Evolutionary conservation across 2,888 invertebrate genomes (phyloP), one percentile per base, ranked within the genome.

Genomic region (Alloscopus bannaensis): DNA sequence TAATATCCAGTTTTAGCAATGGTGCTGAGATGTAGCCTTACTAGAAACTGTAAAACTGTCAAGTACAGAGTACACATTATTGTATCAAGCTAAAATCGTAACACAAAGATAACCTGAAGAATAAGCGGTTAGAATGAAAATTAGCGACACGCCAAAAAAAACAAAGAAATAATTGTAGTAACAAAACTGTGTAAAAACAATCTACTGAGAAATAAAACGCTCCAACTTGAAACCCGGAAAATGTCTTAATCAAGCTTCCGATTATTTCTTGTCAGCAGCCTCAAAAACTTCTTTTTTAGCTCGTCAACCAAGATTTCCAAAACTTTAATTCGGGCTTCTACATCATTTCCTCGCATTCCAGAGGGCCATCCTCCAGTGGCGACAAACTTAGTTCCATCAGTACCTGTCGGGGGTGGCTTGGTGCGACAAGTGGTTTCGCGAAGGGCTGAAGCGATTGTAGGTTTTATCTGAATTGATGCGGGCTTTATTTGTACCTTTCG

Each of bases 1-100:
- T n/a, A n/a, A 11, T 60, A 68, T 68, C 66, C 50, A 28, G 72
- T 62, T 72, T 64, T 71, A 62, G 71, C 71, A 50, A 62, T 28
- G 50, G 52, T 71, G 72, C 72, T 72, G 47, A 64, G 72, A 72
- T 55, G 72, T 72, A 72, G 72, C 72, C 72, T 72, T 72, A 72
- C 57, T 70, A 59, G 45, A 59, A 70, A n/a, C n/a, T n/a, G n/a
- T n/a, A n/a, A n/a, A n/a, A n/a, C n/a, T n/a, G n/a, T n/a, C n/a
- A n/a, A n/a, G n/a, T n/a, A n/a, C 24, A 24, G 29, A 70, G 16
- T 28, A 18, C 26, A 50, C 11, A 20, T 13, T 50, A 50, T 20
- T 50, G 2, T 55, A 16, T 20, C 20, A 50, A n/a, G 2, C 3
- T 47, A n/a, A n/a, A 47, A 11, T 47, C 47, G 22, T 50, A 2